Conservation (phyloP, 2,888 invertebrate species). For the Thera obeliscata region DNA sequence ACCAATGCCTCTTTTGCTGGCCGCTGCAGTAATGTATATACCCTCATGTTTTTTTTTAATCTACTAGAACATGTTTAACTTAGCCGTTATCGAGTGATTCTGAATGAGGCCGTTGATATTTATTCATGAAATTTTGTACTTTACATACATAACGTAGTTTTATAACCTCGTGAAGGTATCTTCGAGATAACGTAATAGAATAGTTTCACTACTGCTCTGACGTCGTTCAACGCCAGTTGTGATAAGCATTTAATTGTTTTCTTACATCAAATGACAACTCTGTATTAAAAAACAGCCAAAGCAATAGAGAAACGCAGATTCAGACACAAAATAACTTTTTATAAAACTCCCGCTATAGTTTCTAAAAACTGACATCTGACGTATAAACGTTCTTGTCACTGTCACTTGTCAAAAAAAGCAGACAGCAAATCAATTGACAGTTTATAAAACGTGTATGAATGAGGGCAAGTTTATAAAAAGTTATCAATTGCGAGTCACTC, state of each 20-base stretch:
- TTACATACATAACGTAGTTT: conserved; percentile 57
- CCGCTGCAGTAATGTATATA: no score
- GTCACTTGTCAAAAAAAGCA: background rate
- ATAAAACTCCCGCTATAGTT: background rate
- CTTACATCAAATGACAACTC: conserved; percentile 56
- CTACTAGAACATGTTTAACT: no score
- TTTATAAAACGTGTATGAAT: conserved; percentile 1
- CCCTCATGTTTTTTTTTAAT: no score
- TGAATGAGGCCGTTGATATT: conserved; percentile 25
- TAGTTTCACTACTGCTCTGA: conserved; percentile 17
- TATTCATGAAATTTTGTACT: conserved; percentile 69
- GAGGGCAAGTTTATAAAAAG: conserved; percentile 22
- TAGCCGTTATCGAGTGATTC: background rate
- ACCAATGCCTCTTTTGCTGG: no score
- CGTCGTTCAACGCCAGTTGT: conserved; percentile 55
- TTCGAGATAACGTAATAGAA: conserved; percentile 32
- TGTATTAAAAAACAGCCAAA: conserved; percentile 52
- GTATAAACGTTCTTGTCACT: background rate
- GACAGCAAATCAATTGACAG: background rate
- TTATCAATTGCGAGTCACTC: conserved; percentile 50
- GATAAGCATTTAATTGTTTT: conserved; percentile 67
- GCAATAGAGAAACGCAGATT: conserved; percentile 45
- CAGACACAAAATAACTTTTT: conserved; percentile 17
- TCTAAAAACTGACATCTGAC: background rate
- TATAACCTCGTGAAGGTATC: conserved; percentile 36